Base-by-base conservation (phyloP, 2,888 invertebrate species). In the Andrena bicolor region DNA sequence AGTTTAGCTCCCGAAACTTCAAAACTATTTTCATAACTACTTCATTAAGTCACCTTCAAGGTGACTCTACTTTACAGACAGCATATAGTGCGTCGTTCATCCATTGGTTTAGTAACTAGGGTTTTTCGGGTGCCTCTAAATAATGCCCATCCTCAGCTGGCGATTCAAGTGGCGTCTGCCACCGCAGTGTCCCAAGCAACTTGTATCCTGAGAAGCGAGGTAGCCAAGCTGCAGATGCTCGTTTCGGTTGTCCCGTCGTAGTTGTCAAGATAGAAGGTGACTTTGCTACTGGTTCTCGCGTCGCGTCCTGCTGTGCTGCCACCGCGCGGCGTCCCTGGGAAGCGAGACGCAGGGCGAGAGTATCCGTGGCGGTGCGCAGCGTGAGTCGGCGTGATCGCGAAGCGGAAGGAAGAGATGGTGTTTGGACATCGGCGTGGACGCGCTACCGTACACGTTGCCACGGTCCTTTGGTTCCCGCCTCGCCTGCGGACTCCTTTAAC, bases 361-460 rank as follows among this genome's bases (percentile, higher is more conserved):
- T 49, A 76, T 76, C 74, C 56, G 74, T 61, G 69, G 70, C 26
- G 72, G 53, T 84, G 66, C 56, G 73, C 80, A 66, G 60, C 80
- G 75, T 82, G 85, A 88, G 86, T 88, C 85, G 87, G 83, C 86
- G 86, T 84, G 88, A 83, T 88, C 81, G 83, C 64, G 86, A 69
- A 80, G 74, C 86, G 78, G 76, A 87, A 83, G 83, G 77, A 86
- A 72, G 84, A 81, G 83, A 82, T 75, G 82, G 90, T 82, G 82
- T 85, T 79, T 83, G 74, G 82, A 82, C 86, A 84, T 87, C 84
- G 79, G 83, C 80, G 83, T 82, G 71, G 75, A 75, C 70, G 74
- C 73, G 76, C 71, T 76, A 20, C 61, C 65, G 85, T 83, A 71
- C 88, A 87, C 86, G 83, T 88, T 90, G 86, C 71, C 79, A 69